These are phyloP conservation scores for Falco columbarius DNA, from an alignment of 2,797 vertebrate genomes.

Conservation along the genomic window DNA sequence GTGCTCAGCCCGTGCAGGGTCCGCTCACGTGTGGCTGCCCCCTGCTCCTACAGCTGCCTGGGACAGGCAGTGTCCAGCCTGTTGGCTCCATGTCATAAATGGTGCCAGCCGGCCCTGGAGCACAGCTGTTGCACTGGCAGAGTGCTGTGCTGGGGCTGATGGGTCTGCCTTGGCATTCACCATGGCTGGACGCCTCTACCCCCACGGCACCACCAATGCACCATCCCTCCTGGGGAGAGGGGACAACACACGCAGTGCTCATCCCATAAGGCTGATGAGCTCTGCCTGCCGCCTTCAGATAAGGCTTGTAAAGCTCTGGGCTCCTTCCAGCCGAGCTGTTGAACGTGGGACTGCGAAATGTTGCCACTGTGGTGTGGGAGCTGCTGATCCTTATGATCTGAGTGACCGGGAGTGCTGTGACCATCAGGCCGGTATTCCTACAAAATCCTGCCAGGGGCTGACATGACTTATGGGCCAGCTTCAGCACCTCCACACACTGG, in stretches of 20 bases:
- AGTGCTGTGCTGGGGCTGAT: not conserved
- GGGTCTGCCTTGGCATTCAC: not conserved
- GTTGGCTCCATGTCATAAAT: not conserved
- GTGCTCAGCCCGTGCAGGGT: not conserved
- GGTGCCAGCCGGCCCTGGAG: not conserved
- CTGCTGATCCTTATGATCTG: not conserved
- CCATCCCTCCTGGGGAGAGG: no score
- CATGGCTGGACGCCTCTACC: not conserved
- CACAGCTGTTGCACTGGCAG: fast-evolving
- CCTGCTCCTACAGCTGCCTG: not conserved
- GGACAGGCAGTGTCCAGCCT: not conserved
- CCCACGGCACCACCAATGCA: fast-evolving
- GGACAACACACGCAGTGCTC: fast-evolving
- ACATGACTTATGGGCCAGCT: fast-evolving
- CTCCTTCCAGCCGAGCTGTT: not conserved
- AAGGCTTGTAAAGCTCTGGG: not conserved
- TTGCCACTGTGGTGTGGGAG: not conserved
- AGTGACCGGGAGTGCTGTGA: not conserved
- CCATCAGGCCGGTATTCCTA: not conserved
- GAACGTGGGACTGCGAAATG: not conserved
- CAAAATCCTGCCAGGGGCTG: fast-evolving
- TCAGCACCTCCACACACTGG: fast-evolving
- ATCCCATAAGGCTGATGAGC: not conserved
- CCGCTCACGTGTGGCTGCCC: not conserved
- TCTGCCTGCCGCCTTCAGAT: not conserved